Evolutionary conservation across 2,797 vertebrate species (phyloP), one percentile per base, ranked within the genome.

Genomic region (Brachymystax lenok): DNA sequence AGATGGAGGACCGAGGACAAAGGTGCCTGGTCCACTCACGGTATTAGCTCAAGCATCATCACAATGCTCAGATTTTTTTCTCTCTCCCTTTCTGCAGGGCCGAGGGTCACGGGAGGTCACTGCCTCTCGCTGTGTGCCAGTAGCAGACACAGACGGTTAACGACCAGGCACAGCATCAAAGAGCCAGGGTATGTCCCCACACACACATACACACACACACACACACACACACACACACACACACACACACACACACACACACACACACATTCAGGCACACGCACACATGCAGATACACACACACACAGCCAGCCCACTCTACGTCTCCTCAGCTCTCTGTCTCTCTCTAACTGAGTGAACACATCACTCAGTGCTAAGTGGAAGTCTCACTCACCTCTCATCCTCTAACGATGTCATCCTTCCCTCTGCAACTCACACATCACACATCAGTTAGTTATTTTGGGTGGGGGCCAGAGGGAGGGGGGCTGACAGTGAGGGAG

Each of bases 401-500:
- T 78, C 66, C 4, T 51, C 73, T 76, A 72, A 81, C 73, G 78
- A 70, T 79, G 81, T 83, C 86, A 85, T 75, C 79, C 74, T 83
- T 82, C 77, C 16, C 81, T 79, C 74, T 73, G 80, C 86, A 75
- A 82, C 92, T 92, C 86, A 89, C 93, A 90, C 76, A 92, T 93
- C 94, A 94, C 90, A 94, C 91, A 94, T 95, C 94, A 92, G 90
- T 92, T 92, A 81, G 79, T 78, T 82, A 86, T 94, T 93, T 91
- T 92, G 91, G 91, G 85, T 79, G 81, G 90, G 76, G 75, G 61
- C 2, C 10, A 35, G 72, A 33, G 35, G 63, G 24, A 64, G 46
- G 16, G 79, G 80, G 80, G 73, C 90, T 94, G 95, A 96, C 96
- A 97, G 95, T 88, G 87, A 91, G 92, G 90, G 92, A 92, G 92